Evolutionary conservation across 2,888 invertebrate genomes (phyloP), one percentile per base, ranked within the genome.

Genomic region (Cephus nigrinus): DNA sequence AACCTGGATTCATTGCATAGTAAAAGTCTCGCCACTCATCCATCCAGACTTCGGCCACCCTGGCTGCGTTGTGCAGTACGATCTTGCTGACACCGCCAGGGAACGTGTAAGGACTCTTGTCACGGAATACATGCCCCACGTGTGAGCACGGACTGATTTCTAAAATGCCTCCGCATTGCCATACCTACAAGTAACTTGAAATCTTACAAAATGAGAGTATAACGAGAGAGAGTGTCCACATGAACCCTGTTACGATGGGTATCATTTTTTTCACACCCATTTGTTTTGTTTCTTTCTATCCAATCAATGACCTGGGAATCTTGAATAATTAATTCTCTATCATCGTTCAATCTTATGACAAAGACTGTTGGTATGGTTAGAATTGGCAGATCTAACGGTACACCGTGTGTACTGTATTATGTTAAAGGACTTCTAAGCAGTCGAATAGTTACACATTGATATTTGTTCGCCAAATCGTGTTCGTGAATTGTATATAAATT

Each of bases 1-100:
- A 96, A 98, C 98, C 98, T 97, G 98, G 97, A 93, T 98, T 98
- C 97, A 98, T 98, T 93, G 97, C 97, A 96, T 98, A 98, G 95
- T 98, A 98, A 96, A 98, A 98, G 93, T 98, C 98, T 93, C 98
- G 96, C 97, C 99, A 99, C 93, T 99, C 98, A 95, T 99, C 99
- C 96, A 99, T 97, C 99, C 99, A 99, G 90, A 99, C 99, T 93
- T 98, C 98, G 88, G 99, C 99, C 88, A 99, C 98, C 89, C 99
- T 95, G 88, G 98, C 98, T 87, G 99, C 98, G 94, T 99, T 99
- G 93, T 98, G 98, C 88, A 99, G 96, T 89, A 99, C 98, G 90
- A 99, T 96, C 93, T 97, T 97, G 92, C 97, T 97, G 86, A 98
- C 98, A 84, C 99, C 99, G 87, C 99, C 99, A 79, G 99, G 99